These are phyloP conservation scores for Echeneis naucrates DNA, from an alignment of 2,797 vertebrate species.

Conservation along the genomic window DNA sequence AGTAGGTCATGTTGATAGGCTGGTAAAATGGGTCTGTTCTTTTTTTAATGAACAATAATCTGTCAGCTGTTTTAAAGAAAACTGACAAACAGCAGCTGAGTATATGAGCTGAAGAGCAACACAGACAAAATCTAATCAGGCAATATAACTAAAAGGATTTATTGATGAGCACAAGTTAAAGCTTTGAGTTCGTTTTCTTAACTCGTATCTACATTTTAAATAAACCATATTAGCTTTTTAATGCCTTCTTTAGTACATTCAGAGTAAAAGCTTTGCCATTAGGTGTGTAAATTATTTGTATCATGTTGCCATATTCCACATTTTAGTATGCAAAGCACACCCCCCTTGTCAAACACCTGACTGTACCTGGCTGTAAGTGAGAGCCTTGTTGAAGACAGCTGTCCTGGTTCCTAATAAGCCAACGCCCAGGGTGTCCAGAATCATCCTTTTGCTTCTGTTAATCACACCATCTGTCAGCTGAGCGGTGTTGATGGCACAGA, in stretches of 20 bases:
- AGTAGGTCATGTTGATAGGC: neutral
- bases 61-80: neutral
- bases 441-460: slow-evolving; percentile 94
- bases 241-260: neutral
- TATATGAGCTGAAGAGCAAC: neutral
- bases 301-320: too few species aligned
- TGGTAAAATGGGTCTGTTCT: too few species aligned
- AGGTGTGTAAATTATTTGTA: neutral
- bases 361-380: slow-evolving; percentile 90
- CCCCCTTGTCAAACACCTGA: neutral
- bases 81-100: neutral
- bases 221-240: neutral
- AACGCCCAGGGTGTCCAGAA: slow-evolving; percentile 93
- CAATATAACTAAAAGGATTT: neutral
- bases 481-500: slow-evolving; percentile 83
- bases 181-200: neutral
- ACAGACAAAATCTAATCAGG: neutral
- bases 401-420: slow-evolving; percentile 91
- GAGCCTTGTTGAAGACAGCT: slow-evolving; percentile 88
- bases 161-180: neutral
- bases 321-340: neutral
- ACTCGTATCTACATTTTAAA: neutral
- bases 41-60: neutral
- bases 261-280: neutral
- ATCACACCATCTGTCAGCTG: slow-evolving; percentile 90